A percentile compares a stretch with the other conserved stretches of the same genome.
phyloP scores from a whole-genome alignment of 1,140 invertebrate genomes.

The Drosophila nasuta region DNA sequence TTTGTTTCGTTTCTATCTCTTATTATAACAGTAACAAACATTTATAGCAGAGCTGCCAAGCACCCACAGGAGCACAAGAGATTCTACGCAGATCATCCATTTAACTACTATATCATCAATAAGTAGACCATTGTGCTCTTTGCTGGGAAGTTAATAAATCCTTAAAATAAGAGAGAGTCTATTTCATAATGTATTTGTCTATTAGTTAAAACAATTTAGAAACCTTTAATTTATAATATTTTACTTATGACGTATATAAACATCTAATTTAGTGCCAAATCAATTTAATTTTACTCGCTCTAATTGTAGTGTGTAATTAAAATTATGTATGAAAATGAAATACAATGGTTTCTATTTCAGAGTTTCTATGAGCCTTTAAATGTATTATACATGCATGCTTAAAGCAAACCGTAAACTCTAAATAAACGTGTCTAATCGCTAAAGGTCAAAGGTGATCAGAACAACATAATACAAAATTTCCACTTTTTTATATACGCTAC shows the following conservation, averaged over 20 bases:
- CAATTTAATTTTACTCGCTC: conserved; percentile 29
- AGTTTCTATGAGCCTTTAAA: no score
- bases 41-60: conserved; percentile 52
- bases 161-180: not conserved
- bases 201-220: no score
- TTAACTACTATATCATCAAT: conserved; percentile 49
- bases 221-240: no score
- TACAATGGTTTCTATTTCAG: no score
- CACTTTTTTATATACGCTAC: no score
- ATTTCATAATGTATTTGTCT: not conserved
- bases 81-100: conserved; percentile 61
- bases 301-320: no score
- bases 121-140: conserved; percentile 33
- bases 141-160: conserved; percentile 39
- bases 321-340: conserved; percentile 2
- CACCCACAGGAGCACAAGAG: conserved; percentile 27
- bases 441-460: no score
- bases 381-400: no score
- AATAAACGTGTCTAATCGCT: no score
- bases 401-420: no score
- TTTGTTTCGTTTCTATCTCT: conserved; percentile 39
- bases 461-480: no score
- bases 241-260: no score
- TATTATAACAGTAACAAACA: conserved; percentile 39
- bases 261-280: conserved; percentile 39